Percentiles rank a stretch among this genome's conserved stretches.
Conservation (phyloP, 2,113 vertebrate species). For the Tapirus terrestris region DNA sequence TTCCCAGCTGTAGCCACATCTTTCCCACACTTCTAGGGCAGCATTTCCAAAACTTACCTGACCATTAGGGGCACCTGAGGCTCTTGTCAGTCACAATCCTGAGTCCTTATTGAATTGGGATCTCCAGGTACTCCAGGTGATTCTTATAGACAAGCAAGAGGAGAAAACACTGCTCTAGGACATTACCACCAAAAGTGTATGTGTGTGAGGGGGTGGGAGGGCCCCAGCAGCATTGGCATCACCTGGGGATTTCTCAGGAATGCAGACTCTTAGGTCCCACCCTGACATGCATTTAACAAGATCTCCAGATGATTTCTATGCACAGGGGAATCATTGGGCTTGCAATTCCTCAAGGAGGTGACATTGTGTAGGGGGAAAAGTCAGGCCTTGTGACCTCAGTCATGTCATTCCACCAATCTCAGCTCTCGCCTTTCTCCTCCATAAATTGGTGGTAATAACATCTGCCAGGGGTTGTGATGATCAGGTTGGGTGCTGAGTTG, state of each 20-base stretch:
- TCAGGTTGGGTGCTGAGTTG: not conserved
- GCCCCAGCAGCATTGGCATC: not conserved
- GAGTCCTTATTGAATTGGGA: not conserved
- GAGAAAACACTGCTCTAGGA: not conserved
- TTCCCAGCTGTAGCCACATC: not conserved
- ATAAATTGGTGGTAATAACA: not conserved
- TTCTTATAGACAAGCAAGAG: not conserved
- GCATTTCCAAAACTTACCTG: not conserved
- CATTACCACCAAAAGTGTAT: accelerated
- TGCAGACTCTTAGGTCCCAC: not conserved
- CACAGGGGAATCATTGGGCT: not conserved
- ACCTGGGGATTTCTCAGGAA: not conserved
- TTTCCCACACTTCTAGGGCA: not conserved
- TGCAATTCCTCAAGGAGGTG: not conserved
- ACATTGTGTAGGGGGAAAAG: not conserved
- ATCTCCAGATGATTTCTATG: not conserved
- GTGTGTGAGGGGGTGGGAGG: no score
- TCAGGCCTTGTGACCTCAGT: not conserved
- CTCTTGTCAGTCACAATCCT: not conserved
- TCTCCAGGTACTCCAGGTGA: not conserved
- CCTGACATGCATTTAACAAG: not conserved
- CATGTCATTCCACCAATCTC: not conserved
- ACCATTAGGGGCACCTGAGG: not conserved
- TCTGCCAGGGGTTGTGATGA: not conserved
- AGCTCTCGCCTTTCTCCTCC: not conserved